These are phyloP conservation scores for Drosophila austrosaltans DNA, from an alignment of 2,888 invertebrate genomes.

Conservation along the genomic window DNA sequence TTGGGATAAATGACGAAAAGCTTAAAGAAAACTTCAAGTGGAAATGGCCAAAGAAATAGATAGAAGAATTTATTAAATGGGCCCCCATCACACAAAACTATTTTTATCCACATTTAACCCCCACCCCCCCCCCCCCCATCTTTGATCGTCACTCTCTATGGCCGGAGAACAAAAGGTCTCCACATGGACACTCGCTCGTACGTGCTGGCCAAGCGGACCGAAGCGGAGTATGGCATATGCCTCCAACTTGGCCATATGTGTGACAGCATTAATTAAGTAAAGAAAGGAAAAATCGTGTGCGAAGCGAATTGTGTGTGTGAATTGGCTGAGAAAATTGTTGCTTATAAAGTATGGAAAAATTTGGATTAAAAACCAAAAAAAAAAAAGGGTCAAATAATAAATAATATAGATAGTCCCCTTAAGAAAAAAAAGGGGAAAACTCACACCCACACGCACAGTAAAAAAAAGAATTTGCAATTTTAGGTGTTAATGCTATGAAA, in stretches of 20 bases:
- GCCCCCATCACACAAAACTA: constrained; percentile 65
- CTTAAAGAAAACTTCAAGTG: constrained; percentile 28
- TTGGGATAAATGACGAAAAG: constrained; percentile 75
- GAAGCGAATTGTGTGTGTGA: constrained; percentile 39
- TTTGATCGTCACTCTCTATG: too few species aligned
- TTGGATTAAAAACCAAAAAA: not conserved
- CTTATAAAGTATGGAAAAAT: constrained; percentile 9
- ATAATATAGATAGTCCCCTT: too few species aligned
- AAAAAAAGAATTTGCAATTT: too few species aligned
- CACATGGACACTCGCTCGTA: constrained; percentile 55
- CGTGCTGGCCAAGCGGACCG: constrained; percentile 36
- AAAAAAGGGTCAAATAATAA: not conserved
- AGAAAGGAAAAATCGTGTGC: constrained; percentile 28
- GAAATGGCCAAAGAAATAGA: constrained; percentile 52
- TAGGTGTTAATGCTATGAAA: too few species aligned
- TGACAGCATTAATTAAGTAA: constrained; percentile 55
- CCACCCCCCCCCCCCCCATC: too few species aligned
- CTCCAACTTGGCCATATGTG: constrained; percentile 25
- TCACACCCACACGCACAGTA: too few species aligned
- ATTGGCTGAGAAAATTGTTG: constrained; percentile 12
- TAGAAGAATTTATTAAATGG: constrained; percentile 77
- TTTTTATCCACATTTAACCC: constrained; percentile 8
- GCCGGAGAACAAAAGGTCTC: constrained; percentile 45
- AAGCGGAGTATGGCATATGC: not conserved
- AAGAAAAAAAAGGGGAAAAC: not conserved